phyloP scores from a whole-genome alignment of 2,888 invertebrate genomes.

The Noctua pronuba region DNA sequence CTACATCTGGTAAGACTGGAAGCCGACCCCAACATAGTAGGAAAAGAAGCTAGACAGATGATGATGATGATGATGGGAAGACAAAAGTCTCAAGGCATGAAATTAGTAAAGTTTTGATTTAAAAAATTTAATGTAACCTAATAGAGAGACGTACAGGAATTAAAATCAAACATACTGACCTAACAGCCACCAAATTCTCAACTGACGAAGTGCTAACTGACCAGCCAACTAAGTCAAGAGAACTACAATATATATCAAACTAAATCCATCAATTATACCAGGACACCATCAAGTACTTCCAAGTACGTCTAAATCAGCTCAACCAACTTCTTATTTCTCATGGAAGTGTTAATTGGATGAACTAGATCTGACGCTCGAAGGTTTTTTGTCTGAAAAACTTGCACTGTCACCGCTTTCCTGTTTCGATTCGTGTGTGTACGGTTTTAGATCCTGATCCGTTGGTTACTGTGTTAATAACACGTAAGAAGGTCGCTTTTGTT shows the following conservation, averaged over 20 bases:
- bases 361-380: slow-evolving; percentile 57
- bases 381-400: slow-evolving; percentile 64
- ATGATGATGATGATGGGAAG: neutral
- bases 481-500: slow-evolving; percentile 21
- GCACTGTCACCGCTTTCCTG: slow-evolving; percentile 65
- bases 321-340: slow-evolving; percentile 46
- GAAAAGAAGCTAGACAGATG: neutral
- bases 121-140: neutral
- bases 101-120: neutral
- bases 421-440: slow-evolving; percentile 42
- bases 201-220: neutral
- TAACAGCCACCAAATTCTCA: neutral
- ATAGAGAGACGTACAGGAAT: neutral
- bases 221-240: neutral
- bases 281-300: slow-evolving; percentile 22
- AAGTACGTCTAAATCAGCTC: slow-evolving; percentile 15
- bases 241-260: neutral
- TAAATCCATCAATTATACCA: slow-evolving; percentile 28
- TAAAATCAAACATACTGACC: neutral
- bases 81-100: neutral
- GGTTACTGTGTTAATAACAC: slow-evolving; percentile 57
- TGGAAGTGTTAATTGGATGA: slow-evolving; percentile 76
- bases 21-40: neutral
- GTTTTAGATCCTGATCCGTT: slow-evolving; percentile 63
- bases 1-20: neutral